Conservation (phyloP, 2,113 vertebrate species). For the Danionella cerebrum region DNA sequence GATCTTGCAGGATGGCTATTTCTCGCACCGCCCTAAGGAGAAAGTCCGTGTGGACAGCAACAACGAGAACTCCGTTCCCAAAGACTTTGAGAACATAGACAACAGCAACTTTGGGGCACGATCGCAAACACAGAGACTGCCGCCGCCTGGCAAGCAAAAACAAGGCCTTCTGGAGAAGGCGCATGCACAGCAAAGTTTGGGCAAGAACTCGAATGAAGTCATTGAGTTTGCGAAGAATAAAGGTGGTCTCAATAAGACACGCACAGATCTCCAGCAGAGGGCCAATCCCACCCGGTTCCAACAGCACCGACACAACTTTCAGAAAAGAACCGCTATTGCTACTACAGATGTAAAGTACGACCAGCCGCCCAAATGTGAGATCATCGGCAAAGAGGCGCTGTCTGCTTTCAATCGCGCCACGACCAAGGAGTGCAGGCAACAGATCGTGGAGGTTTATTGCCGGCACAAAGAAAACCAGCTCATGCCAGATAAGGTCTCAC, state of each 20-base stretch:
- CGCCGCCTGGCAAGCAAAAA: slow-evolving; percentile 70
- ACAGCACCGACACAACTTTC: slow-evolving; percentile 47
- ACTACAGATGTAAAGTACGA: slow-evolving; percentile 72
- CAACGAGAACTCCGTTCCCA: slow-evolving; percentile 97
- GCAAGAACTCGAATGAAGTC: slow-evolving; percentile 72
- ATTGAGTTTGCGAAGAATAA: slow-evolving; percentile 57
- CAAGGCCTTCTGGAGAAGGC: slow-evolving; percentile 73
- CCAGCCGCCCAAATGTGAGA: slow-evolving; percentile 81
- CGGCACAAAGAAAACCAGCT: slow-evolving; percentile 83
- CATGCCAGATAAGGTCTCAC: slow-evolving; percentile 89
- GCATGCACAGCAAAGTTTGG: slow-evolving; percentile 60
- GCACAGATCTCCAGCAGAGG: background rate
- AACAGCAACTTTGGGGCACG: slow-evolving; percentile 94
- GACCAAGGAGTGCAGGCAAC: slow-evolving; percentile 81
- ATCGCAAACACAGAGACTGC: slow-evolving; percentile 80
- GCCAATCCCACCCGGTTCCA: slow-evolving; percentile 44
- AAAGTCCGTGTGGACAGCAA: slow-evolving; percentile 89
- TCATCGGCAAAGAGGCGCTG: slow-evolving; percentile 90
- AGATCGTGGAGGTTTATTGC: slow-evolving; percentile 87
- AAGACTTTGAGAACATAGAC: slow-evolving; percentile 96
- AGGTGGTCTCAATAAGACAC: slow-evolving; percentile 26
- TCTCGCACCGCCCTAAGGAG: slow-evolving; percentile 92
- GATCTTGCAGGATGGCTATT: slow-evolving; percentile 79
- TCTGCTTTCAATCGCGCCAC: slow-evolving; percentile 86
- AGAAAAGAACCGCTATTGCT: slow-evolving; percentile 43